phyloP scores from a whole-genome alignment of 2,113 vertebrate species.

The Rafetus swinhoei region DNA sequence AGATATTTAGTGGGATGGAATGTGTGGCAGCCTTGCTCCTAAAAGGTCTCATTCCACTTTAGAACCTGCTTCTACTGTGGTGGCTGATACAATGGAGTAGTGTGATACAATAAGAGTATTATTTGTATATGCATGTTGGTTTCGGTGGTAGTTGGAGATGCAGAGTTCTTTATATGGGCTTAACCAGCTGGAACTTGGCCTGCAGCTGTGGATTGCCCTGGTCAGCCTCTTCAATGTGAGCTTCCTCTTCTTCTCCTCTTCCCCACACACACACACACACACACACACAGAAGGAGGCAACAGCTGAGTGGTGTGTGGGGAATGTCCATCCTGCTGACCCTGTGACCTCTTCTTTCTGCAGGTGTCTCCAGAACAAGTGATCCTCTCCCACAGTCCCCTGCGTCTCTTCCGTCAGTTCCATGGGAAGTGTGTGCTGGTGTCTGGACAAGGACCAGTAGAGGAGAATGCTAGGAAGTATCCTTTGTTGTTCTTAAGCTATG shows the following conservation, averaged over 20 bases:
- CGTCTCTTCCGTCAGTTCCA: slow-evolving; percentile 90
- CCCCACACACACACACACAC: too few relatives aligned
- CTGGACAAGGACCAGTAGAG: slow-evolving; percentile 90
- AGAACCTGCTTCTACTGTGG: background rate
- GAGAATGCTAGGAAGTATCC: slow-evolving; percentile 94
- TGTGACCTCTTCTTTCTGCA: slow-evolving; percentile 42
- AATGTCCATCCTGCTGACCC: fast-evolving
- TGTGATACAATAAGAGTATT: too few relatives aligned
- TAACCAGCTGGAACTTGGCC: background rate
- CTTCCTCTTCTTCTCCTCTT: too few relatives aligned
- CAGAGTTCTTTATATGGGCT: too few relatives aligned
- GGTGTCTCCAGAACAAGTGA: slow-evolving; percentile 93
- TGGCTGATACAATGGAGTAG: too few relatives aligned
- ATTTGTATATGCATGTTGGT: background rate
- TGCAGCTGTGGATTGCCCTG: background rate
- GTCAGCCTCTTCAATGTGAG: background rate
- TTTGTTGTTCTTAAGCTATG: background rate
- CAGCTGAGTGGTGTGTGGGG: background rate
- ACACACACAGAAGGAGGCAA: too few relatives aligned
- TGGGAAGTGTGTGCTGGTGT: slow-evolving; percentile 87
- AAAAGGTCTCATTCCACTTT: background rate
- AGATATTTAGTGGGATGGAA: background rate
- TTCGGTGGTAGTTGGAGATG: background rate
- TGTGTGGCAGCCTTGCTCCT: background rate
- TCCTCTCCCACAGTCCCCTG: slow-evolving; percentile 95